These are phyloP conservation scores for Steatocranus sp. DNA, from an alignment of 2,797 vertebrate genomes.

Conservation along the genomic window DNA sequence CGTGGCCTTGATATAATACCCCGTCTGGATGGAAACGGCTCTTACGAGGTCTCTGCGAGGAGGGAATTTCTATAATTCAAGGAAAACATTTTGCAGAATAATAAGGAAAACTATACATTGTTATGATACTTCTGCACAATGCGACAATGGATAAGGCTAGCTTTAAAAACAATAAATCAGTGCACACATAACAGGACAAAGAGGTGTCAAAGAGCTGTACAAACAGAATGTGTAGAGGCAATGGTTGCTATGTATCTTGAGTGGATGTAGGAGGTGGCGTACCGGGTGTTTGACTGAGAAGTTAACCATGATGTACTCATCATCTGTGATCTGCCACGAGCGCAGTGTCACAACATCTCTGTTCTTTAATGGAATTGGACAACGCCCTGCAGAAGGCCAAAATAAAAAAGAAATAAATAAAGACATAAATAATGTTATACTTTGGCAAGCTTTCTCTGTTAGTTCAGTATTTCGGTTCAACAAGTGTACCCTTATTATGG, in stretches of 20 bases:
- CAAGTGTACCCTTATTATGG: slow-evolving; percentile 21
- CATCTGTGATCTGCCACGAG: slow-evolving; percentile 73
- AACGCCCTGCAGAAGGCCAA: slow-evolving; percentile 63
- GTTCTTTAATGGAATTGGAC: slow-evolving; percentile 73
- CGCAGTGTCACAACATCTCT: slow-evolving; percentile 78
- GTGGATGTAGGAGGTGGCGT: slow-evolving; percentile 5
- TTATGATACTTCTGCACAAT: not conserved
- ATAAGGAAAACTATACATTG: not conserved
- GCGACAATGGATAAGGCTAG: not conserved
- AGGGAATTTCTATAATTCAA: slow-evolving; percentile 68
- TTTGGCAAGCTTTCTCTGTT: not conserved
- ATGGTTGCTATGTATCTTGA: not conserved
- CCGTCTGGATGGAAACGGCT: slow-evolving; percentile 80
- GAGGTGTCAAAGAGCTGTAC: not conserved
- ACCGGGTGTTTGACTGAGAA: slow-evolving; percentile 80
- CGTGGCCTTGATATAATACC: slow-evolving; percentile 74
- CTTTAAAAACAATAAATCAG: not conserved
- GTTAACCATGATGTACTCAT: slow-evolving; percentile 72
- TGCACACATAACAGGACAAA: not conserved
- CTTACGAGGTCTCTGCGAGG: slow-evolving; percentile 69
- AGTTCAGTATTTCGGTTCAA: not conserved
- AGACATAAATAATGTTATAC: not conserved
- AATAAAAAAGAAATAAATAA: not conserved
- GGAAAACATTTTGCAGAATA: not conserved
- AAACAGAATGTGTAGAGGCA: not conserved